Evolutionary conservation across 2,797 vertebrate genomes (phyloP), one percentile per base, ranked within the genome.

Genomic region (Tadarida brasiliensis): DNA sequence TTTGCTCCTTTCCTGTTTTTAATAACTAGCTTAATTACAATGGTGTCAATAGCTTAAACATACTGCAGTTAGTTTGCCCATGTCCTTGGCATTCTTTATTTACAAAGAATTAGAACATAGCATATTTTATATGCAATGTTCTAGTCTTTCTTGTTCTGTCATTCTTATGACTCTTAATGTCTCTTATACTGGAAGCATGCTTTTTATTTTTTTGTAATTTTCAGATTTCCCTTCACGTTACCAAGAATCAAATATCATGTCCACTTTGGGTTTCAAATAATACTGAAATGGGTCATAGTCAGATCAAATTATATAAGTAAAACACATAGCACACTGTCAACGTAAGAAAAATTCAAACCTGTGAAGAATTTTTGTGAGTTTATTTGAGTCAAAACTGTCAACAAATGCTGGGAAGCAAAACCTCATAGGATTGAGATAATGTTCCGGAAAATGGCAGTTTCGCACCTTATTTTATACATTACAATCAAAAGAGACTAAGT

Each of bases 1-100:
- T 51, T 51, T 51, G 49, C 49, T 51, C 49, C 49, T 51, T 51
- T 51, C 11, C 49, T 51, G 49, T 51, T 51, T 11, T 51, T 51
- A 51, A 51, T 51, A 51, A 51, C 49, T 51, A 51, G 49, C 12
- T 51, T 51, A 51, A 51, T 51, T 51, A 51, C 49, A 51, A 51
- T 51, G 49, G 7, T 51, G 12, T 51, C 49, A n/a, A 68, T 30
- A 85, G 0, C 19, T 70, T 90, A 33, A 77, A 67, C n/a, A 90
- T 10, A 65, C 22, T 71, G 19, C 30, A 84, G 24, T 35, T 39
- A n/a, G 11, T 84, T 70, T 22, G 11, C 24, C 24, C 26, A 20
- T 56, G 44, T 63, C 11, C 16, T 95, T 94, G 49, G 7, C 11
- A 7, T 63, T 92, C 89, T 91, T 96, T 16, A 6, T 61, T 86